A percentile compares a stretch with the other conserved stretches of the same genome.
These are phyloP conservation scores for Herpetotheres cachinnans DNA, from an alignment of 2,113 vertebrate genomes.

Conservation along the genomic window DNA sequence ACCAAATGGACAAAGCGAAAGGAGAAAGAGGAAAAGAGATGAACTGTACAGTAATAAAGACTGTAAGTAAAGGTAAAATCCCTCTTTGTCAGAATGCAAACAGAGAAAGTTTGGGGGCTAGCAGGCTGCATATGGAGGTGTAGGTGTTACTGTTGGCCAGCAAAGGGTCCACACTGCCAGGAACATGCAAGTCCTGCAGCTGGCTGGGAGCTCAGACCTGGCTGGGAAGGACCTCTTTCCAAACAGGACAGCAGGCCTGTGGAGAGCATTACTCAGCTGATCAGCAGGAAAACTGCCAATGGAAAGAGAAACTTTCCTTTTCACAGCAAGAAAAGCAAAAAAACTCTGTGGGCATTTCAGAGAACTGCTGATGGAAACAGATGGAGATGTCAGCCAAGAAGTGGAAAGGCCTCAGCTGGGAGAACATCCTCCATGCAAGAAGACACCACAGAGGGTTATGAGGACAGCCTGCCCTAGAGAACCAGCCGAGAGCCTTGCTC, in stretches of 20 bases:
- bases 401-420: background rate
- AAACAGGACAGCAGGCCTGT: conserved; percentile 35
- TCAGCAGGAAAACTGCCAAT: conserved; percentile 29
- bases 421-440: background rate
- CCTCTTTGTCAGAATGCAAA: background rate
- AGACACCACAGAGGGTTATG: background rate
- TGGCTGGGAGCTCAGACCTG: background rate
- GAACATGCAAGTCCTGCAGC: conserved; percentile 26
- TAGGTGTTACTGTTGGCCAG: conserved; percentile 43
- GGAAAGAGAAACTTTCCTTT: conserved; percentile 59
- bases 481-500: background rate
- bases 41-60: background rate
- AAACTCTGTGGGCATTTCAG: background rate
- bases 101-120: background rate
- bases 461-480: conserved; percentile 4
- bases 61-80: background rate
- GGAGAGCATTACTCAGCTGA: conserved; percentile 65
- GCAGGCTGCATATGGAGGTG: background rate
- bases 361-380: conserved; percentile 51
- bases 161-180: background rate
- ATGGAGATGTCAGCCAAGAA: conserved; percentile 17
- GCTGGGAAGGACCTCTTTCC: conserved; percentile 46
- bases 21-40: background rate
- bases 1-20: background rate
- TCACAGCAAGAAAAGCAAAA: conserved; percentile 29